Evolutionary conservation across 2,888 invertebrate species (phyloP), one percentile per base, ranked within the genome.

Genomic region (Yponomeuta sedellus): DNA sequence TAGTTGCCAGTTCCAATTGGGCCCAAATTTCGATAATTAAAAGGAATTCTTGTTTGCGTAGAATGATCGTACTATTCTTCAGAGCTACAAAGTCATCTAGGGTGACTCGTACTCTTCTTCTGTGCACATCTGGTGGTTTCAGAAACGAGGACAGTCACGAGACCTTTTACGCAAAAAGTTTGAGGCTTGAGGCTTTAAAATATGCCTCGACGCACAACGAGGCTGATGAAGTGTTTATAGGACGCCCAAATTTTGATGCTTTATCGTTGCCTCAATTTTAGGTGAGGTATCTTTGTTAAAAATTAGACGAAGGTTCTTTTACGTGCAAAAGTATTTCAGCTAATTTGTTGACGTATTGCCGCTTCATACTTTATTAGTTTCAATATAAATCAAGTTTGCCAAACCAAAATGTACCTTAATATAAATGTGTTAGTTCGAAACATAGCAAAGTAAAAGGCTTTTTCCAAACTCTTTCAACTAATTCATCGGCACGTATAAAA

Each of bases 401-500:
- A 34, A 34, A 8, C 34, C 5, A 34, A 34, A 34, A 34, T 34
- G 8, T 34, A 8, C 34, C 34, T 34, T 34, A 34, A 34, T 34
- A 34, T 34, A 34, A 34, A 34, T 5, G 28, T n/a, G n/a, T n/a
- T 28, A 28, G 34, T 34, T 8, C 34, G 5, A 25, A 25, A 5
- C 34, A 34, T 34, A 34, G n/a, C 25, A 4, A 58, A 4, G 12
- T 25, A 22, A 59, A 52, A 52, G 16, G 44, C 12, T 59, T 59
- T 59, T 8, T 12, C 20, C 12, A 22, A 59, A 62, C 19, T 10
- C 62, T 19, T 62, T 62, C 19, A 62, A 62, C 62, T 39, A 62
- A 62, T 62, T 62, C 62, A 39, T 62, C 39, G 62, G n/a, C 62
- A 62, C 62, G 62, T 39, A 25, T 59, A 62, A 40, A 52, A 62